Conservation (phyloP, 2,797 vertebrate species). For the Coregonus sp. region DNA sequence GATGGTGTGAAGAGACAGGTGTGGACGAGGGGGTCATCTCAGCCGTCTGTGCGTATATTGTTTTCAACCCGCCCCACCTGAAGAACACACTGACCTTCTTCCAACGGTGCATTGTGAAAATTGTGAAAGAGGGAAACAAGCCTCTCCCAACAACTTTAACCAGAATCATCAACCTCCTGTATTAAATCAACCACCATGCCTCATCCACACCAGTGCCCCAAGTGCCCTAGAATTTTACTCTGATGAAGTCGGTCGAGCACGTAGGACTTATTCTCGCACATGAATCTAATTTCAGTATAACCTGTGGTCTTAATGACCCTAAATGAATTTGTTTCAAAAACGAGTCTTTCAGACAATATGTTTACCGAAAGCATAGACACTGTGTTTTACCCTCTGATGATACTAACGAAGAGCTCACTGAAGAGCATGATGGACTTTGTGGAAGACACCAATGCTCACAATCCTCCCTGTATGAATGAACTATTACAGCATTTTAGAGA, state of each 20-base stretch:
- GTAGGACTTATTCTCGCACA: constrained; percentile 32
- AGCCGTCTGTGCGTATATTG: not conserved
- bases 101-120: not conserved
- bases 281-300: constrained; percentile 26
- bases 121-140: constrained; percentile 7
- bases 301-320: constrained; percentile 31
- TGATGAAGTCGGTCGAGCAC: constrained; percentile 28
- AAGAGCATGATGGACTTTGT: not conserved
- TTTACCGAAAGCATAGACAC: constrained; percentile 15
- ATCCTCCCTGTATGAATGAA: not conserved
- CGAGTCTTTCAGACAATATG: constrained; percentile 20
- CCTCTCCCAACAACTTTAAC: not conserved
- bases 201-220: not conserved
- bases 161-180: constrained; percentile 4
- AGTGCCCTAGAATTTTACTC: not conserved
- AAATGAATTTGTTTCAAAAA: constrained; percentile 27
- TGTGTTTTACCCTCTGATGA: constrained; percentile 17
- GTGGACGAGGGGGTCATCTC: not conserved
- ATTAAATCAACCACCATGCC: not conserved
- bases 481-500: constrained; percentile 22
- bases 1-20: not conserved
- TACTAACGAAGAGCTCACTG: not conserved
- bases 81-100: constrained; percentile 16
- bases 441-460: not conserved
- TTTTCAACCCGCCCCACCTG: constrained; percentile 12